A percentile compares a stretch with the other conserved stretches of the same genome.
Conservation (phyloP, 2,113 vertebrate species). For the Coturnix japonica region DNA sequence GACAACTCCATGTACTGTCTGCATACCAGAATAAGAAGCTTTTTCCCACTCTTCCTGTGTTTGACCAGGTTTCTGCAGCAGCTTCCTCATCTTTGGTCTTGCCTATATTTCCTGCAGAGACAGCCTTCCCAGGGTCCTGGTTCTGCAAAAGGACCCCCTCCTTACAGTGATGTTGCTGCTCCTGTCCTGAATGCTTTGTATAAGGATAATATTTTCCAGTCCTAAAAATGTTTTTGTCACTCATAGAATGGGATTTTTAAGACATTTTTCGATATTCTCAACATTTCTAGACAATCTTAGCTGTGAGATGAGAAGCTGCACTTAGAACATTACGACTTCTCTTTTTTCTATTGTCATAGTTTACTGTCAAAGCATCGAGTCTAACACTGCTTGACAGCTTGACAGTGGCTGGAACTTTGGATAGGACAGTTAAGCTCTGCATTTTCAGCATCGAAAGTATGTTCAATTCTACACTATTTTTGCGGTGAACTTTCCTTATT, state of each 20-base stretch:
- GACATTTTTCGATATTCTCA: neutral
- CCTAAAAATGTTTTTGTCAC: neutral
- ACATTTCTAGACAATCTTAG: neutral
- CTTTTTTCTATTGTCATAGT: neutral
- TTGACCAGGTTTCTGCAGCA: neutral
- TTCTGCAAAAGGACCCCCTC: neutral
- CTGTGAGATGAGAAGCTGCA: neutral
- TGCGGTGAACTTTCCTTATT: neutral
- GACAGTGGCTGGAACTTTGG: neutral
- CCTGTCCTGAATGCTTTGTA: neutral
- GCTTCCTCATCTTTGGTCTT: neutral
- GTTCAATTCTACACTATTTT: neutral
- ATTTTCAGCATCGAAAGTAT: neutral
- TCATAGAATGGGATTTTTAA: neutral
- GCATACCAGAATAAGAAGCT: rapidly evolving
- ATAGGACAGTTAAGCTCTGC: neutral
- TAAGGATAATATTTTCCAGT: neutral
- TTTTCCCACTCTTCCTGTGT: neutral
- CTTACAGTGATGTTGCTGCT: neutral
- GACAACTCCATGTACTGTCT: neutral
- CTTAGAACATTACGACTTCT: neutral
- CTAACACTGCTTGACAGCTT: neutral
- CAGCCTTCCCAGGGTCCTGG: rapidly evolving
- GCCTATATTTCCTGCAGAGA: rapidly evolving
- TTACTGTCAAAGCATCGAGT: neutral